A percentile compares a stretch with the other conserved stretches of the same genome.
Conservation (phyloP, 2,888 invertebrate species). For the Dynastes tityus region DNA sequence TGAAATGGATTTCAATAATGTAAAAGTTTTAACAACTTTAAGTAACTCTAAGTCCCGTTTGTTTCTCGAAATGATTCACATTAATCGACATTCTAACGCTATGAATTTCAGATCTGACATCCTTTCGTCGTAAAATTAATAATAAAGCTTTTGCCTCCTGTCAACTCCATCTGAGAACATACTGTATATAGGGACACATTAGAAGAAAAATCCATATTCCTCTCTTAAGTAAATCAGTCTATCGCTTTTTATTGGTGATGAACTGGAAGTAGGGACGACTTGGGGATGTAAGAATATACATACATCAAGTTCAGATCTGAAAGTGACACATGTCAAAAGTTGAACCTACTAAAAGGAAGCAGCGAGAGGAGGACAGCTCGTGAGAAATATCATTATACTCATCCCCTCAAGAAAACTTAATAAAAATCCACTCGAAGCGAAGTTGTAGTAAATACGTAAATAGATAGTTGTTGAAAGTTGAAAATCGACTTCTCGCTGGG, state of each 20-base stretch:
- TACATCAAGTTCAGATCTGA: conserved; percentile 37
- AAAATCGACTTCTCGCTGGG: neutral
- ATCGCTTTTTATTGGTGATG: conserved; percentile 26
- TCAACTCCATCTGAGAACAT: too few relatives aligned
- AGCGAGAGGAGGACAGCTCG: neutral
- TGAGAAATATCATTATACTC: conserved; percentile 24
- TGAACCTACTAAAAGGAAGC: conserved; percentile 33
- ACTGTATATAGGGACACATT: too few relatives aligned
- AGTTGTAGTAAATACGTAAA: neutral
- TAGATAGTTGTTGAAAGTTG: conserved; percentile 9
- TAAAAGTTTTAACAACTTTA: too few relatives aligned
- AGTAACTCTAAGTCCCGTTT: too few relatives aligned
- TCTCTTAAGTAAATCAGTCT: conserved; percentile 6
- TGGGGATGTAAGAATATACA: conserved; percentile 32
- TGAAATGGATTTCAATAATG: too few relatives aligned
- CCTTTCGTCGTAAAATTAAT: too few relatives aligned
- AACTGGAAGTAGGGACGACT: conserved; percentile 24
- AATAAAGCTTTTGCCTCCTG: too few relatives aligned
- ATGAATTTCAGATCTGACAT: too few relatives aligned
- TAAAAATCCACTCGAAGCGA: neutral
- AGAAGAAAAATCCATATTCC: neutral
- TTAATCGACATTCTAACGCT: too few relatives aligned
- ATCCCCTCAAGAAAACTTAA: conserved; percentile 32
- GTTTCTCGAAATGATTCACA: too few relatives aligned
- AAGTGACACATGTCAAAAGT: conserved; percentile 40